phyloP scores from a whole-genome alignment of 2,113 vertebrate species.

The Pseudonaja textilis region DNA sequence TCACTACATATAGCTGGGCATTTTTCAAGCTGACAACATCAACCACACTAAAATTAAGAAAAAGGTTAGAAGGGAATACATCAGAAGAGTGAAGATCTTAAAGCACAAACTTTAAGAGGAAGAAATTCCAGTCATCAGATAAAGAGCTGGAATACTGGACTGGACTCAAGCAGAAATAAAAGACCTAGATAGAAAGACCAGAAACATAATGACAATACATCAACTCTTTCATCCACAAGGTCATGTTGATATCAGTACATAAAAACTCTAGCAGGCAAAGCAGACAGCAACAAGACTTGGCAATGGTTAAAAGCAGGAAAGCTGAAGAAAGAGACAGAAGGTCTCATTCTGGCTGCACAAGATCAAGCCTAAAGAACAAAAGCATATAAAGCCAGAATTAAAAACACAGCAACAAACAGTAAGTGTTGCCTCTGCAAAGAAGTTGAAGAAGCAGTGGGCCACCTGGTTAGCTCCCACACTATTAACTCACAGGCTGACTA shows the following conservation, averaged over 20 bases:
- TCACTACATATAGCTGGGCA: background rate
- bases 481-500: background rate
- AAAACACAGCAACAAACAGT: background rate
- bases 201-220: background rate
- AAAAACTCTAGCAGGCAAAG: background rate
- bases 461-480: background rate
- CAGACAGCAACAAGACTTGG: background rate
- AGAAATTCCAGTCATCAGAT: background rate
- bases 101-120: background rate
- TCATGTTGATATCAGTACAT: background rate
- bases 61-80: background rate
- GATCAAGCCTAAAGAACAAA: background rate
- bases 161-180: background rate
- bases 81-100: background rate
- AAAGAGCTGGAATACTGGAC: background rate
- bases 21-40: background rate
- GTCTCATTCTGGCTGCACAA: background rate
- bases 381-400: background rate
- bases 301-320: background rate
- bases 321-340: background rate
- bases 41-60: background rate
- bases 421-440: background rate
- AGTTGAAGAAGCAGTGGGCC: background rate
- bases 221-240: background rate
- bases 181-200: background rate